phyloP scores from a whole-genome alignment of 2,888 invertebrate species.

The Acleris sparsana region DNA sequence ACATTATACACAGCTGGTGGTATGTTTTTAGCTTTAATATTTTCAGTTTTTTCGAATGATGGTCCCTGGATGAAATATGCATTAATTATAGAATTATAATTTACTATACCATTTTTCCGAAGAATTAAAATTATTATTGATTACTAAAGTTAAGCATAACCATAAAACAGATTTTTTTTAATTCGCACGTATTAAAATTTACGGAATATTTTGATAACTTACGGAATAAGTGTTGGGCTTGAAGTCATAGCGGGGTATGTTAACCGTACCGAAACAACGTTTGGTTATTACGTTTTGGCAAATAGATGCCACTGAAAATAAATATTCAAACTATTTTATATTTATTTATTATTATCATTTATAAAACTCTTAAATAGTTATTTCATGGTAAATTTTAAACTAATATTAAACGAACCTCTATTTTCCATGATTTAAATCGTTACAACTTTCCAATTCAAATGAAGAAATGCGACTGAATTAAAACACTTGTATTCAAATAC shows the following conservation, averaged over 20 bases:
- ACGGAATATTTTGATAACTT: slow-evolving; percentile 48
- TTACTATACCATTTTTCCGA: too few relatives aligned
- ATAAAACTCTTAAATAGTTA: too few relatives aligned
- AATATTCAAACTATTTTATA: not conserved
- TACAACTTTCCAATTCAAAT: slow-evolving; percentile 17
- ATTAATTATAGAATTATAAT: too few relatives aligned
- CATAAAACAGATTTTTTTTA: too few relatives aligned
- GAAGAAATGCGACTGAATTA: slow-evolving; percentile 27
- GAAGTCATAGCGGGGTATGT: slow-evolving; percentile 55
- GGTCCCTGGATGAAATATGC: slow-evolving; percentile 79
- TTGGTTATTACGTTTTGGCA: slow-evolving; percentile 38
- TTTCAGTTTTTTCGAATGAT: slow-evolving; percentile 82
- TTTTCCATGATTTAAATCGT: slow-evolving; percentile 40
- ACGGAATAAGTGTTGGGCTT: slow-evolving; percentile 61
- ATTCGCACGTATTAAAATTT: too few relatives aligned
- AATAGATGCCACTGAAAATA: slow-evolving; percentile 41
- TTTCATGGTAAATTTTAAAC: not conserved
- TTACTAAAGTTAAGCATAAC: too few relatives aligned
- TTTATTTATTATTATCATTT: too few relatives aligned
- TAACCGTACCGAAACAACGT: slow-evolving; percentile 40
- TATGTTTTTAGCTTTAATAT: slow-evolving; percentile 85
- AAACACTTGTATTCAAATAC: slow-evolving; percentile 31
- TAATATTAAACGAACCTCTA: slow-evolving; percentile 39
- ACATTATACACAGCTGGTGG: slow-evolving; percentile 88
- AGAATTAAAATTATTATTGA: too few relatives aligned